These are phyloP conservation scores for Argya squamiceps DNA, from an alignment of 2,797 vertebrate genomes.

Conservation along the genomic window DNA sequence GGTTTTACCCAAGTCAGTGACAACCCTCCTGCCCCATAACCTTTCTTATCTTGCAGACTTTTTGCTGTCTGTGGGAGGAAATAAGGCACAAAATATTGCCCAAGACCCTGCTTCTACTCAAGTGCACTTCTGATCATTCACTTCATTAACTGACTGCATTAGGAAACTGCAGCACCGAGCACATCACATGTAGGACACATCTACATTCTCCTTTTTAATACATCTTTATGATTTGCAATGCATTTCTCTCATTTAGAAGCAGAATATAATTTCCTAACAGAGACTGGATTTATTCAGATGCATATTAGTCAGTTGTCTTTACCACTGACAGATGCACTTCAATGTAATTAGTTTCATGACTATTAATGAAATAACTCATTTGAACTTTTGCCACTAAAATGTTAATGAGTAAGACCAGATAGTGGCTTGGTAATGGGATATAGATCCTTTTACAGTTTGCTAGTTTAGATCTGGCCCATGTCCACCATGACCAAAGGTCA, in stretches of 20 bases:
- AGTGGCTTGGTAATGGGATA: slow-evolving; percentile 47
- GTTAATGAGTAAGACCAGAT: slow-evolving; percentile 55
- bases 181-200: neutral
- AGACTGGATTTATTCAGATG: slow-evolving; percentile 48
- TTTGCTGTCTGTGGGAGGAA: neutral
- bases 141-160: slow-evolving; percentile 19
- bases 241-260: slow-evolving; percentile 23
- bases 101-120: neutral
- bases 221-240: slow-evolving; percentile 28
- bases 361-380: slow-evolving; percentile 72
- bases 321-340: slow-evolving; percentile 32
- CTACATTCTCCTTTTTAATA: slow-evolving; percentile 8
- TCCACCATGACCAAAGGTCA: slow-evolving; percentile 32
- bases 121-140: neutral
- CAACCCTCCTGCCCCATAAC: neutral
- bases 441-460: slow-evolving; percentile 51
- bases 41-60: neutral
- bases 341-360: slow-evolving; percentile 67
- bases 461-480: slow-evolving; percentile 40
- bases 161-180: neutral
- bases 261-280: slow-evolving; percentile 3
- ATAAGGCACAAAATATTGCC: neutral
- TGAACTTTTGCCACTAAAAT: slow-evolving; percentile 70
- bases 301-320: slow-evolving; percentile 36
- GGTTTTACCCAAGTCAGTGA: neutral